Conservation (phyloP, 2,797 vertebrate genomes). For the Tokudaia tokunoshimensis region DNA sequence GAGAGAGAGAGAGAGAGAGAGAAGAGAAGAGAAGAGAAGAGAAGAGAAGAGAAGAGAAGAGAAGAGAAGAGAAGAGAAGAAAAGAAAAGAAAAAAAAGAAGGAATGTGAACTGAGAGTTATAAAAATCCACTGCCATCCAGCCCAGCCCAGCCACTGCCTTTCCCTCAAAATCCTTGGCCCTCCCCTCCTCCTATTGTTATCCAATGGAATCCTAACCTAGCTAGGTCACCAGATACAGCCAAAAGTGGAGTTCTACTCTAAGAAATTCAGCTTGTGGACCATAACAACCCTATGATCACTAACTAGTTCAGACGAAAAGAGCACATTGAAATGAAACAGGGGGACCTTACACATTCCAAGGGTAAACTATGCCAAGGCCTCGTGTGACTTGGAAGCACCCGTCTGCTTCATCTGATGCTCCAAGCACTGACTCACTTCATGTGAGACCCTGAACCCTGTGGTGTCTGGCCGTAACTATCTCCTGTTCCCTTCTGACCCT, state of each 20-base stretch:
- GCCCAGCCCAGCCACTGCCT: neutral
- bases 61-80: rapidly evolving
- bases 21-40: rapidly evolving
- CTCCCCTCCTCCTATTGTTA: neutral
- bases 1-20: neutral
- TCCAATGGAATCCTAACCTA: neutral
- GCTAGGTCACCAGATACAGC: neutral
- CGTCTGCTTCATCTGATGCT: neutral
- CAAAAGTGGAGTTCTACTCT: neutral
- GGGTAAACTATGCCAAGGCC: neutral
- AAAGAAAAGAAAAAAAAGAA: too few relatives aligned
- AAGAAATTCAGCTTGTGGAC: conserved; percentile 27
- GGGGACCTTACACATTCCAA: neutral
- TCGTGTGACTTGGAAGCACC: neutral
- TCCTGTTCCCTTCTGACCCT: neutral
- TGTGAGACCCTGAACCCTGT: neutral
- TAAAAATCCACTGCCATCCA: neutral
- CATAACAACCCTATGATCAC: neutral
- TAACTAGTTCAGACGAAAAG: neutral
- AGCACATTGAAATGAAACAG: conserved; percentile 35
- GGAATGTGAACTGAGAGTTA: neutral
- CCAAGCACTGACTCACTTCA: neutral
- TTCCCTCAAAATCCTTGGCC: neutral
- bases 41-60: too few relatives aligned
- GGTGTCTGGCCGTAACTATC: neutral